Evolutionary conservation across 2,113 vertebrate genomes (phyloP), one percentile per base, ranked within the genome.

Genomic region (Anhinga anhinga): DNA sequence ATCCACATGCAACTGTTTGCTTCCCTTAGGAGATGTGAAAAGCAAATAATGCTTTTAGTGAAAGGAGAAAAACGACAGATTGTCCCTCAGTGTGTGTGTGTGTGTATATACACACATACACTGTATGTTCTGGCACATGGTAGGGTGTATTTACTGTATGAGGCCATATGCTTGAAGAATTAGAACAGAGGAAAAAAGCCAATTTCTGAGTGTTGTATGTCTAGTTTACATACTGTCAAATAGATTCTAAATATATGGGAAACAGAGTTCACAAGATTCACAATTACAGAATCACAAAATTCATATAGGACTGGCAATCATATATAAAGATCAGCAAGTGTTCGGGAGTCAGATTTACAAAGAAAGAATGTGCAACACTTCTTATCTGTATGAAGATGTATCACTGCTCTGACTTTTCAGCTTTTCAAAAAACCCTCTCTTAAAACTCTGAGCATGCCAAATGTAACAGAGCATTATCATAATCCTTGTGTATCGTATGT

Each of bases 91-190:
- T 98, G 94, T 97, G 96, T 94, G 83, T 95, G 61, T 85, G 27
- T 62, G 2, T 93, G 13, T 87, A 25, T 32, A 74, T 5, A 94
- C 47, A 95, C 95, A 94, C 92, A 95, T 92, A 96, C 94, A 93
- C 94, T 98, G 96, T 97, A 98, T 98, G 96, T 98, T 98, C 98
- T 98, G 96, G 97, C 97, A 98, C 97, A 98, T 96, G 92, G 89
- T 78, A 96, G 96, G 76, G 87, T 97, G n/a, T 97, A 97, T 98
- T 98, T 98, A 97, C 95, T 97, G 95, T 82, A 82, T 88, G 61
- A 90, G 71, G 82, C 97, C 97, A 97, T 98, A 98, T 97, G 96
- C 73, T 97, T 94, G 83, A 96, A 96, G 95, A 97, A 98, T 91
- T 62, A 96, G 96, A 98, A 95, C 91, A 98, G 93, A 95, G 93